These are phyloP conservation scores for Ligdia adustata DNA, from an alignment of 2,888 invertebrate species.

Conservation along the genomic window DNA sequence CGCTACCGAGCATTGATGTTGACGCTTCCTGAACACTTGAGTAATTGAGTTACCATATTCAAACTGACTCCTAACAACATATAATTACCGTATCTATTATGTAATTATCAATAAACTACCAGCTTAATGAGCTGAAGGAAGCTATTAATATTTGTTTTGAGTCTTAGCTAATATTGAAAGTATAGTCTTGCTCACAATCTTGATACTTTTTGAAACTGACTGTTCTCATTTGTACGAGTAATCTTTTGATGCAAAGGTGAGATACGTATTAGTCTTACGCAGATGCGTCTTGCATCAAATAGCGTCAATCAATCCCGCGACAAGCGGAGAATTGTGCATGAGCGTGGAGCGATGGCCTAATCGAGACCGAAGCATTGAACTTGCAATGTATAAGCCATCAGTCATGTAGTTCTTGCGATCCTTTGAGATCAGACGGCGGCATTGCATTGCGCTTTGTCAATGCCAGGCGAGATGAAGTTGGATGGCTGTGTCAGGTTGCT, in stretches of 20 bases:
- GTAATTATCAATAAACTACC: slow-evolving; percentile 46
- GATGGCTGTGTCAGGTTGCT: slow-evolving; percentile 57
- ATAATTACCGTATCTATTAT: slow-evolving; percentile 51
- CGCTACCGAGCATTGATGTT: slow-evolving; percentile 48
- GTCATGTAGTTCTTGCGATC: slow-evolving; percentile 52
- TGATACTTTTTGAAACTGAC: too few species aligned
- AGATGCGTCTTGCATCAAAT: slow-evolving; percentile 19
- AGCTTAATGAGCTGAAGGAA: slow-evolving; percentile 45
- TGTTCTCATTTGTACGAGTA: neutral
- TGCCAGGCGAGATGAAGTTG: slow-evolving; percentile 63
- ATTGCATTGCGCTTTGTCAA: slow-evolving; percentile 73
- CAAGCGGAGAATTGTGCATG: slow-evolving; percentile 27
- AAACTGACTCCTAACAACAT: slow-evolving; percentile 54
- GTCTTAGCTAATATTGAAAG: slow-evolving; percentile 25
- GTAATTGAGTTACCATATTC: slow-evolving; percentile 63
- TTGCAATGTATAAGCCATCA: slow-evolving; percentile 60
- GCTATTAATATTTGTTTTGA: slow-evolving; percentile 43
- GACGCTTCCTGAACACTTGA: slow-evolving; percentile 65
- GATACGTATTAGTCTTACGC: slow-evolving; percentile 17
- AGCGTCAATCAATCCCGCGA: slow-evolving; percentile 25
- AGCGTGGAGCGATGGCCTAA: slow-evolving; percentile 33
- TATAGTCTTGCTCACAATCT: too few species aligned
- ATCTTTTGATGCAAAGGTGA: slow-evolving; percentile 12
- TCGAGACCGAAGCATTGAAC: slow-evolving; percentile 34
- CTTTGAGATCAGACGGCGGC: slow-evolving; percentile 55